Conservation (phyloP, 2,888 invertebrate species). For the Pristionchus arcanus region DNA sequence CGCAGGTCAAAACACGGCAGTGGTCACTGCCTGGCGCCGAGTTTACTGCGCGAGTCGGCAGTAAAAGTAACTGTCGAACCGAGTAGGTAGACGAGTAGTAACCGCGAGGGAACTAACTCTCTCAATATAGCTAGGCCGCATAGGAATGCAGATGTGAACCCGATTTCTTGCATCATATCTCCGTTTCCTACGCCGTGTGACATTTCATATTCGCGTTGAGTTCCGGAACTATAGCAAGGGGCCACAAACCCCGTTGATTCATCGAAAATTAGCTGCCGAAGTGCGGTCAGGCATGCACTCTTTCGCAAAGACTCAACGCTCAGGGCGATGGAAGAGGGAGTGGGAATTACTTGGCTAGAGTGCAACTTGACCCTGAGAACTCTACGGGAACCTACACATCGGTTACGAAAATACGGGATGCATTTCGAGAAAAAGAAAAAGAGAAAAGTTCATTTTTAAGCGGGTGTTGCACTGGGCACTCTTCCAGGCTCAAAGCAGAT, state of each 20-base stretch:
- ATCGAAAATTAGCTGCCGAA: neutral
- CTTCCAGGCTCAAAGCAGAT: no score
- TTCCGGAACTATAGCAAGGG: neutral
- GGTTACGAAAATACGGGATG: no score
- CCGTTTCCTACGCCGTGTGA: no score
- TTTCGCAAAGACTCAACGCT: no score
- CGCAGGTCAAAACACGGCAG: neutral
- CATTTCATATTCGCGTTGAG: neutral
- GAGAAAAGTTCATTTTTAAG: no score
- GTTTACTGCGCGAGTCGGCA: neutral
- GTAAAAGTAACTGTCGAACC: neutral
- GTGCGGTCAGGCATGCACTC: neutral
- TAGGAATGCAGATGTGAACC: neutral
- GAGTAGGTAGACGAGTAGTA: neutral
- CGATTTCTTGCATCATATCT: no score
- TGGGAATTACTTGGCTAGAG: neutral
- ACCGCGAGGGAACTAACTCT: neutral
- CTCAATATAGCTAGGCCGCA: neutral
- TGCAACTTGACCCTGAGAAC: no score
- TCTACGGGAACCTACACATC: no score
- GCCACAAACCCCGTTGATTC: slow-evolving; percentile 10
- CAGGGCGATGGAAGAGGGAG: neutral
- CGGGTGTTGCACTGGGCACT: no score
- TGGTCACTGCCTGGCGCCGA: neutral
- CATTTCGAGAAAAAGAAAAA: no score